Percentiles rank a stretch among this genome's conserved stretches.
These are phyloP conservation scores for Leucoma salicis DNA, from an alignment of 2,888 invertebrate genomes.

Conservation along the genomic window DNA sequence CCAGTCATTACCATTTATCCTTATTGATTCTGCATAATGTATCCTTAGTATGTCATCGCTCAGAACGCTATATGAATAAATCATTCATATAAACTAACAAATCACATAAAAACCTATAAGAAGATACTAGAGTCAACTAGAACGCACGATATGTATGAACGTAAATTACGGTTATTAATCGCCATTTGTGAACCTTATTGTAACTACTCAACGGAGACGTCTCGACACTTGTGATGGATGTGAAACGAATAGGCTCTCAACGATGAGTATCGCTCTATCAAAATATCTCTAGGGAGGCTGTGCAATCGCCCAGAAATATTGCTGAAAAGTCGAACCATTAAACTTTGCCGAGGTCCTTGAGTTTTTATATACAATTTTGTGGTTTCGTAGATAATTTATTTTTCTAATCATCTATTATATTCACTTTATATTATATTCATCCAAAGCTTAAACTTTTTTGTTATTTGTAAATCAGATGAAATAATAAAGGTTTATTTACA, in stretches of 20 bases:
- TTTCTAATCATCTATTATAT: no score
- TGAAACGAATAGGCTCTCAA: constrained; percentile 45
- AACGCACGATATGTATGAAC: neutral
- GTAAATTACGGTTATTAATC: constrained; percentile 24
- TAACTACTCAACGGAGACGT: constrained; percentile 31
- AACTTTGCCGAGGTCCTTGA: constrained; percentile 13
- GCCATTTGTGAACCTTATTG: constrained; percentile 27
- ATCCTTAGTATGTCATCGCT: no score
- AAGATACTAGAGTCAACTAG: no score
- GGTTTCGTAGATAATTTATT: constrained; percentile 4
- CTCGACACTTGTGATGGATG: constrained; percentile 44
- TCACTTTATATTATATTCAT: no score
- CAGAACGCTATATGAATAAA: no score
- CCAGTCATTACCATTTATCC: no score
- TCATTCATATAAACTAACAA: no score
- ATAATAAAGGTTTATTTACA: no score
- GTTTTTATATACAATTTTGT: constrained; percentile 12
- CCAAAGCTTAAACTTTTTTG: no score
- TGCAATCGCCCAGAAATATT: constrained; percentile 30
- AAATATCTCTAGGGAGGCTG: constrained; percentile 38
- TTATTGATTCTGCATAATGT: no score
- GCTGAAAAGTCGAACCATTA: constrained; percentile 18
- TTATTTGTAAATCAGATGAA: no score
- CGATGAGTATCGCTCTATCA: constrained; percentile 40
- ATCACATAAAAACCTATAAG: no score